Evolutionary conservation across 2,888 invertebrate genomes (phyloP), one percentile per base, ranked within the genome.

Genomic region (Tricholauxania praeusta): DNA sequence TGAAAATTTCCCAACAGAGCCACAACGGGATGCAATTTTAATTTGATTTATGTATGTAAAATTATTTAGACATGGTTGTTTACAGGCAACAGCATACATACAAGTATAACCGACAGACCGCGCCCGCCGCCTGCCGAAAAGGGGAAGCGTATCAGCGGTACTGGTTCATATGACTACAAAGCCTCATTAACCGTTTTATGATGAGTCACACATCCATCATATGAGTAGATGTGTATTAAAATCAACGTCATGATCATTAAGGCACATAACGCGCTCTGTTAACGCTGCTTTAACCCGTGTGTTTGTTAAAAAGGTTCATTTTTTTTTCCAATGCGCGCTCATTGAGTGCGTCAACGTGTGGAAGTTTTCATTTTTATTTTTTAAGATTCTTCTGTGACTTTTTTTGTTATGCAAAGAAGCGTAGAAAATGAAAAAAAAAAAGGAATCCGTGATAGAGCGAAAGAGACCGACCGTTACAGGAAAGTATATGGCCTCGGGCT

Each of bases 131-230:
- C 14, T 14, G 12, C 12, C 0, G 19, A 32, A 32, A 63, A 32
- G 49, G 15, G 67, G 22, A 12, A 12, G 28, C 17, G 12, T 22
- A 51, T 51, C 14, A 6, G 15, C 15, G 32, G 19, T n/a, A 48
- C 17, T 19, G 8, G 15, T 49, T 28, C 12, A 22, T 15, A 32
- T n/a, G 53, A 39, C 19, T 60, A 62, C 47, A 66, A 66, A 63
- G 70, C 72, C 39, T 64, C 47, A 66, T 66, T 71, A 64, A 55
- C 47, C 32, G 6, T 47, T 79, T 80, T 80, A 78, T 81, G 83
- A 83, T 82, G 82, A 83, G 83, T 83, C 82, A 83, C 78, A 82
- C 78, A 75, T 76, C 66, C 19, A 53, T 69, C 78, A 80, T 57
- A 51, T 55, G 15, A 51, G 17, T 52, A 12, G 19, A 60, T 12